Evolutionary conservation across 2,113 vertebrate species (phyloP).

Genomic region (Phaetusa simplex): DNA sequence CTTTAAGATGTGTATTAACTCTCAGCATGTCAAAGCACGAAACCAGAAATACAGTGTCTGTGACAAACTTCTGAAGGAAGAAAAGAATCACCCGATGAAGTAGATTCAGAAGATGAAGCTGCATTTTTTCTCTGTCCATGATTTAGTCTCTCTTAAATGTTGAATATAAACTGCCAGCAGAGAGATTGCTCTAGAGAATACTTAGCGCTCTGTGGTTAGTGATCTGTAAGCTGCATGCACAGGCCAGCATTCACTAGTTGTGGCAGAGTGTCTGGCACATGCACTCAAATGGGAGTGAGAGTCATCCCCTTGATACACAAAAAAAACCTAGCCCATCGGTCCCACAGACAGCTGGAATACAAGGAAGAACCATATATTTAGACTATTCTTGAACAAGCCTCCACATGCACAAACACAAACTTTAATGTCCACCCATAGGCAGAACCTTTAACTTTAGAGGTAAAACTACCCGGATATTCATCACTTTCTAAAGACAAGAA

Average conservation of each 20-base stretch:
- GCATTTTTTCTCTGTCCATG: not conserved
- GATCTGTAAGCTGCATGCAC: not conserved
- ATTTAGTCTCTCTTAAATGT: not conserved
- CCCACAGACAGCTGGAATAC: not conserved
- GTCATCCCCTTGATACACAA: not conserved
- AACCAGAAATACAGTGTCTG: not conserved
- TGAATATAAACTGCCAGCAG: not conserved
- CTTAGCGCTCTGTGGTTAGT: not conserved
- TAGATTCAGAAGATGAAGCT: not conserved
- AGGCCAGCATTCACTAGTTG: not conserved
- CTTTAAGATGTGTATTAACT: not conserved
- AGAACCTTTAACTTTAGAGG: not conserved
- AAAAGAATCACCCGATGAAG: not conserved
- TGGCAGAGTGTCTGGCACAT: not conserved
- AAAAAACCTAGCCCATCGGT: not conserved
- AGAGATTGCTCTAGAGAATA: not conserved
- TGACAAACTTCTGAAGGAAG: not conserved
- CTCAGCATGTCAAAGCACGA: not conserved
- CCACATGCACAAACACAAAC: not conserved
- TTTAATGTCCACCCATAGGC: not conserved
- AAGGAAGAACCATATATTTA: not conserved
- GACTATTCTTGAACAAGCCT: not conserved
- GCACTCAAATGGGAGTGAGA: not conserved
- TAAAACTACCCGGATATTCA: not conserved
- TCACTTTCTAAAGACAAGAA: not conserved